Evolutionary conservation across 2,888 invertebrate species (phyloP).

Genomic region (Leptinotarsa haldemani): DNA sequence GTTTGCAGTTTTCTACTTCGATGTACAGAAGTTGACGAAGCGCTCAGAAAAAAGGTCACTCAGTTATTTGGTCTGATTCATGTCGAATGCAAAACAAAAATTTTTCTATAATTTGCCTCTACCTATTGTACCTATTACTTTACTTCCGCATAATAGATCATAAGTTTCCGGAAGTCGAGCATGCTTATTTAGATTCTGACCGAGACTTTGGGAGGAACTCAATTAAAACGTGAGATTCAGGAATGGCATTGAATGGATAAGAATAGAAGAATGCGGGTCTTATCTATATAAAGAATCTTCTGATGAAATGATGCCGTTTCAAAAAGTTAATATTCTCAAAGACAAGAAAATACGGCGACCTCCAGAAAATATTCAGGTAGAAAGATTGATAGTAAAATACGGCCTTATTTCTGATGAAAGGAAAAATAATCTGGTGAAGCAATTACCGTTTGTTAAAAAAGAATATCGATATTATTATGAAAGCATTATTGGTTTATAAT

Average conservation of each 20-base stretch:
- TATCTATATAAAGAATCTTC: neutral
- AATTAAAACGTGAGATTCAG: constrained; percentile 11
- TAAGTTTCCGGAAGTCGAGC: too few species aligned
- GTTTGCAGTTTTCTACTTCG: constrained; percentile 26
- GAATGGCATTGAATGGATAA: constrained; percentile 15
- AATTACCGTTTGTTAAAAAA: neutral
- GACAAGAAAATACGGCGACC: neutral
- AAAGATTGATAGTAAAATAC: too few species aligned
- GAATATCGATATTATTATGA: neutral
- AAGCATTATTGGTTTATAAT: neutral
- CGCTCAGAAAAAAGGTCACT: constrained; percentile 1
- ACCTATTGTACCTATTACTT: too few species aligned
- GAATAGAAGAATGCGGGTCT: constrained; percentile 2
- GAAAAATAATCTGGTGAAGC: neutral
- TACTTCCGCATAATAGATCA: too few species aligned
- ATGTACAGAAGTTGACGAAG: neutral
- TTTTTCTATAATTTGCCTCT: constrained; percentile 50
- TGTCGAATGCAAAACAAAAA: constrained; percentile 56
- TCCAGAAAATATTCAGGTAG: neutral
- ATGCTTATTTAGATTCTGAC: too few species aligned
- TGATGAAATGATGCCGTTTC: constrained; percentile 1
- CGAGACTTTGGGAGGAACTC: neutral
- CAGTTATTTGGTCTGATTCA: constrained; percentile 49
- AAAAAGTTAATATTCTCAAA: neutral
- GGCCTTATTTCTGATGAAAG: too few species aligned